A percentile compares a stretch with the other conserved stretches of the same genome.
phyloP scores from a whole-genome alignment of 2,797 vertebrate genomes.

The Gymnopithys bicolor region DNA sequence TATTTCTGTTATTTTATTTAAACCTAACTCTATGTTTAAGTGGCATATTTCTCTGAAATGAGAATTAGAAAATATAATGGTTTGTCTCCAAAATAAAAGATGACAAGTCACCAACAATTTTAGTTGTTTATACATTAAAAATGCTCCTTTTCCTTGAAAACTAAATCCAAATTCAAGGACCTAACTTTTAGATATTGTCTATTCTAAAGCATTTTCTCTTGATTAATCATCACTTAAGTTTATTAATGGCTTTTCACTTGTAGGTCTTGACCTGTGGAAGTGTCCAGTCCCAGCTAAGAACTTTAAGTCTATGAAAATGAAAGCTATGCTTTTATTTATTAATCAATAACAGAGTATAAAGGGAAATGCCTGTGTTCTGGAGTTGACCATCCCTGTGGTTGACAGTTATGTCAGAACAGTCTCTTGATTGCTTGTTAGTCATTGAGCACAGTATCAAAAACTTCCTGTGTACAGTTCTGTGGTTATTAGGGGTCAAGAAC shows the following conservation, averaged over 20 bases:
- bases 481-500: not conserved
- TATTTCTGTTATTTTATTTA: not conserved
- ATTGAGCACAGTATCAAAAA: not conserved
- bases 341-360: not conserved
- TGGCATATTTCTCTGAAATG: not conserved
- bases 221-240: not conserved
- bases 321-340: not conserved
- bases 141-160: not conserved
- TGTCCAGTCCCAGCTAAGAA: not conserved
- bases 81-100: not conserved
- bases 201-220: not conserved
- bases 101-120: not conserved
- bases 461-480: not conserved
- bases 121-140: not conserved
- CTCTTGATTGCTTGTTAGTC: not conserved
- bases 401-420: not conserved
- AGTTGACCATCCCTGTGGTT: not conserved
- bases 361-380: not conserved
- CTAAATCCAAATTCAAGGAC: not conserved
- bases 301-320: not conserved
- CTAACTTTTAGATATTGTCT: not conserved
- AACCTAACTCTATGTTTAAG: not conserved
- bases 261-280: not conserved
- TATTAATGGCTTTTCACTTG: not conserved
- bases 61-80: not conserved